Percentiles rank a stretch among this genome's conserved stretches.
Evolutionary conservation across 2,113 vertebrate species (phyloP).

Genomic region (Parotia lawesii): DNA sequence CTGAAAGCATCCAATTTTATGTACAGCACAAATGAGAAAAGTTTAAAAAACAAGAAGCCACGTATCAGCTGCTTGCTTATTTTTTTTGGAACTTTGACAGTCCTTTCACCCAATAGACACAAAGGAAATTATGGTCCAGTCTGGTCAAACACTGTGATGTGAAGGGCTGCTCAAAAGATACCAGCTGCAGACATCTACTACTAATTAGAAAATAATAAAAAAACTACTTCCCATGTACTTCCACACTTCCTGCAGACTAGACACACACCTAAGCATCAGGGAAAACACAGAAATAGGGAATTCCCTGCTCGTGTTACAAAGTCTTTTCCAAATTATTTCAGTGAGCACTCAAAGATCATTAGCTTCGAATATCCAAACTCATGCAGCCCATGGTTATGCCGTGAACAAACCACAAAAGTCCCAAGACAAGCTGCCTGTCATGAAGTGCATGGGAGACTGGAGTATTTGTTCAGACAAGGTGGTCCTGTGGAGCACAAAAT

Average conservation of each 20-base stretch:
- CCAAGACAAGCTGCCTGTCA: not conserved
- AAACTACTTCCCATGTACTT: not conserved
- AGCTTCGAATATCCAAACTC: not conserved
- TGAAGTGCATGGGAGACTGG: rapidly evolving
- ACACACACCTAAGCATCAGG: not conserved
- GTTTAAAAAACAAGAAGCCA: not conserved
- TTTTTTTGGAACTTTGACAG: not conserved
- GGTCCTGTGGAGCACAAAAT: not conserved
- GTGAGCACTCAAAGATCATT: not conserved
- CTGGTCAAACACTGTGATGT: not conserved
- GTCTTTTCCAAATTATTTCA: not conserved
- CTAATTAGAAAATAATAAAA: not conserved
- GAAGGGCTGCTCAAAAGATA: not conserved
- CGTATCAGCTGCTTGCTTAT: not conserved
- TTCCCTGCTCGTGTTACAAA: not conserved
- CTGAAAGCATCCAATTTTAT: not conserved
- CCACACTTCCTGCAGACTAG: not conserved
- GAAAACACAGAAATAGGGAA: not conserved
- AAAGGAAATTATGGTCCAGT: not conserved
- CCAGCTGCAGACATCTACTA: not conserved
- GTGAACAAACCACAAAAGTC: not conserved
- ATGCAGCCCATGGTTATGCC: not conserved
- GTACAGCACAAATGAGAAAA: not conserved
- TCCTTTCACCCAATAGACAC: not conserved
- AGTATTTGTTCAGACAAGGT: not conserved